Conservation (phyloP, 1,140 invertebrate species). For the Drosophila aff. region DNA sequence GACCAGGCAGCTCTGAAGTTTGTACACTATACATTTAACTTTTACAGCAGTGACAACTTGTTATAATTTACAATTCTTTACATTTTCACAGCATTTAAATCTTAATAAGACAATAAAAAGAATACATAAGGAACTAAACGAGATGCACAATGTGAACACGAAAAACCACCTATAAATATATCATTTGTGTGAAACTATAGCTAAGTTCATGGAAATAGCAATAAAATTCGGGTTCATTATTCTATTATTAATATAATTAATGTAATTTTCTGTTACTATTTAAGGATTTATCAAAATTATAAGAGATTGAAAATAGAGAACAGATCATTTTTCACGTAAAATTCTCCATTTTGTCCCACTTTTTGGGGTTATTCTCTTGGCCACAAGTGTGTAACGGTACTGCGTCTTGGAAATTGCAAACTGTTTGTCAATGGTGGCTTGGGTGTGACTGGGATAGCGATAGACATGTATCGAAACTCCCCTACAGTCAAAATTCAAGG, state of each 20-base stretch:
- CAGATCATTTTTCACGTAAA: background rate
- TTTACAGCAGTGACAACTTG: background rate
- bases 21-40: background rate
- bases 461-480: slow-evolving; percentile 39
- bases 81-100: too few species aligned
- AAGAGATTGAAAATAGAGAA: background rate
- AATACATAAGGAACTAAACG: background rate
- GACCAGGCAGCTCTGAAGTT: background rate
- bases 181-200: background rate
- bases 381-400: slow-evolving; percentile 25
- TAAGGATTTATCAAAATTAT: background rate
- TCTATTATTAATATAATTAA: too few species aligned
- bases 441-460: slow-evolving; percentile 27
- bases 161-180: background rate
- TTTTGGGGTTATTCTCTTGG: background rate
- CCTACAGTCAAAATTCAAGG: slow-evolving; percentile 51
- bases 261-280: too few species aligned
- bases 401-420: slow-evolving; percentile 41
- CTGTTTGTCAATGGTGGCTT: slow-evolving; percentile 30
- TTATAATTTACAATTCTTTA: background rate
- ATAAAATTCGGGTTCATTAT: too few species aligned
- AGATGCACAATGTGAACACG: background rate
- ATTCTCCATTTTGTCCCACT: too few species aligned
- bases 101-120: background rate
- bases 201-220: too few species aligned